A percentile compares a stretch with the other conserved stretches of the same genome.
phyloP scores from a whole-genome alignment of 2,888 invertebrate species.

The Brachypterus glaber region DNA sequence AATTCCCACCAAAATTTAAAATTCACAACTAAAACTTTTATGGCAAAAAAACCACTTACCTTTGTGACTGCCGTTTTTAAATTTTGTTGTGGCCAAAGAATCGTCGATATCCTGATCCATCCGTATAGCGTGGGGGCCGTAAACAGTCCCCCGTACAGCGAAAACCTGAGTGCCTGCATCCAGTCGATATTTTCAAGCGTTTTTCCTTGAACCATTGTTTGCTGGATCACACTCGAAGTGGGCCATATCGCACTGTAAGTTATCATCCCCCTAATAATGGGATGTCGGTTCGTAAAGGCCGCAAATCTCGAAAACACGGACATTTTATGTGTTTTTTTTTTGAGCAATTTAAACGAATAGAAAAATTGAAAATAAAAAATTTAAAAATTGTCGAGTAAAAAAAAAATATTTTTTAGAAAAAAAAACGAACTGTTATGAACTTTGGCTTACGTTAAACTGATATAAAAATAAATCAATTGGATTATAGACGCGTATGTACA shows the following conservation, averaged over 20 bases:
- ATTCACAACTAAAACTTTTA: conserved; percentile 1
- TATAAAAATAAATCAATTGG: too few relatives aligned
- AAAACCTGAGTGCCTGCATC: conserved; percentile 61
- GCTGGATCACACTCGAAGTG: conserved; percentile 61
- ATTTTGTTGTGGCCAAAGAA: conserved; percentile 64
- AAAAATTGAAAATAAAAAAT: too few relatives aligned
- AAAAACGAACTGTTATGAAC: too few relatives aligned
- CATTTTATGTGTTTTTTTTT: too few relatives aligned
- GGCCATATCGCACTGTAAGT: conserved; percentile 68
- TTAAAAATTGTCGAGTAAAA: too few relatives aligned
- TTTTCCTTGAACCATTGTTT: conserved; percentile 58
- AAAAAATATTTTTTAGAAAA: too few relatives aligned
- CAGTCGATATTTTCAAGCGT: conserved; percentile 57
- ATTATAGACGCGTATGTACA: too few relatives aligned
- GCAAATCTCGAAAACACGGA: conserved; percentile 42
- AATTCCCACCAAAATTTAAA: neutral
- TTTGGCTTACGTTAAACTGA: too few relatives aligned
- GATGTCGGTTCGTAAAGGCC: conserved; percentile 42
- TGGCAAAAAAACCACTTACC: too few relatives aligned
- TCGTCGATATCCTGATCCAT: conserved; percentile 68
- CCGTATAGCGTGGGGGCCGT: conserved; percentile 73
- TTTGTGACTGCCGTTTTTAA: conserved; percentile 63
- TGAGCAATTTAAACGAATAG: too few relatives aligned
- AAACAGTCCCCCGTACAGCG: conserved; percentile 70
- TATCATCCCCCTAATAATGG: conserved; percentile 55